phyloP scores from a whole-genome alignment of 2,113 vertebrate species.

The Ophthalmolycus amberensis region DNA sequence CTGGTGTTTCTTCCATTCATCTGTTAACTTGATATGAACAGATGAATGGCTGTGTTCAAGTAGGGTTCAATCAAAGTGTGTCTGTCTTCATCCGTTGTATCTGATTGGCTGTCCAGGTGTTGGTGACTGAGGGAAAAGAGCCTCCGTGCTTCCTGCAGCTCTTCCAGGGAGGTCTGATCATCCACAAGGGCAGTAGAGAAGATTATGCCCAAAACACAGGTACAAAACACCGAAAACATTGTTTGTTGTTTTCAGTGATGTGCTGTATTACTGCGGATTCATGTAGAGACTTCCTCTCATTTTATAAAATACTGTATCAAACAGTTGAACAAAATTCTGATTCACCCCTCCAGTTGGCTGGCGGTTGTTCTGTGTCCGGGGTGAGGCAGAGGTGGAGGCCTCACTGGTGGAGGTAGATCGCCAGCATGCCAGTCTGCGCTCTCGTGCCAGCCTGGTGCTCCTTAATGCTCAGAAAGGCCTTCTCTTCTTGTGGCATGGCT shows the following conservation, averaged over 20 bases:
- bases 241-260: not conserved
- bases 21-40: not conserved
- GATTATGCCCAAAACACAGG: conserved; percentile 67
- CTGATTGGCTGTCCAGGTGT: conserved; percentile 64
- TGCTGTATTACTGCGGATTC: not conserved
- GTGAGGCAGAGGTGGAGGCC: conserved; percentile 79
- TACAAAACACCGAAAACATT: conserved; percentile 21
- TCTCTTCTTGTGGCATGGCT: conserved; percentile 85
- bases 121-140: conserved; percentile 85
- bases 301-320: not conserved
- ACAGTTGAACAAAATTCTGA: not conserved
- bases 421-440: conserved; percentile 79
- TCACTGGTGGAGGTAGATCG: conserved; percentile 83
- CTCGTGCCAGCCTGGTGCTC: conserved; percentile 80
- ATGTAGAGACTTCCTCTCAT: not conserved
- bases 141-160: conserved; percentile 86
- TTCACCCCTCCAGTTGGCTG: conserved; percentile 67
- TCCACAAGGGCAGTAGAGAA: conserved; percentile 83
- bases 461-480: conserved; percentile 68
- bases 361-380: conserved; percentile 83
- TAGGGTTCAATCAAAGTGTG: not conserved
- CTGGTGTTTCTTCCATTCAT: not conserved
- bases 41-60: not conserved
- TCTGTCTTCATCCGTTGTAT: conserved; percentile 3
- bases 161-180: conserved; percentile 84